Evolutionary conservation across 2,113 vertebrate genomes (phyloP), one percentile per base, ranked within the genome.

Genomic region (Cottus gobio): DNA sequence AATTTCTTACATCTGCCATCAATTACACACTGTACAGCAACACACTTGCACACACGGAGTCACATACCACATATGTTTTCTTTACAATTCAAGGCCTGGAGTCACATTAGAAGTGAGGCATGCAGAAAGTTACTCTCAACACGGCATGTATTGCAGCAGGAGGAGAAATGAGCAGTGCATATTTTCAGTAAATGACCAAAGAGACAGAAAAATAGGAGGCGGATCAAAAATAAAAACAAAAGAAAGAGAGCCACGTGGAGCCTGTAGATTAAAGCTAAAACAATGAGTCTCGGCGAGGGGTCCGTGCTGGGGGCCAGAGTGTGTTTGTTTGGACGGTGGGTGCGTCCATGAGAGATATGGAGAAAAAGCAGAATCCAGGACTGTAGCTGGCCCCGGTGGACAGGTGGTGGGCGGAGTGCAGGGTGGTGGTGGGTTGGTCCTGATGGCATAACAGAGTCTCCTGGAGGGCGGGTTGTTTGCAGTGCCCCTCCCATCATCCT

Each of bases 291-390:
- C 36, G 71, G 46, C 69, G 46, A 72, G 70, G 37, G 80, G 62
- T 78, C 74, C 18, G 76, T 13, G 1, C 18, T 79, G 42, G 65
- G 64, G 66, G 69, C 58, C 10, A 20, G 24, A 65, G 57, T 72
- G 79, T 80, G 83, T 87, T 90, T 91, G 79, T 91, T 90, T 91
- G 79, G 75, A 91, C 71, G 88, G 80, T 7, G 82, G 85, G 87
- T 20, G 84, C 4, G 28, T 77, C 78, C 66, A 18, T 61, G 70
- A 79, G 58, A 71, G 67, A 75, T 34, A 22, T 34, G 66, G 31
- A 82, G 52, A 64, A 50, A 61, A 37, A 79, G 73, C 68, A 76
- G 79, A 88, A 84, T 73, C 62, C 31, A 67, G 62, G 12, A 18
- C 36, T 37, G 56, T 66, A 83, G 78, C 64, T 57, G 65, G 72